phyloP scores from a whole-genome alignment of 2,888 invertebrate genomes.

The Entomobrya multifasciata region DNA sequence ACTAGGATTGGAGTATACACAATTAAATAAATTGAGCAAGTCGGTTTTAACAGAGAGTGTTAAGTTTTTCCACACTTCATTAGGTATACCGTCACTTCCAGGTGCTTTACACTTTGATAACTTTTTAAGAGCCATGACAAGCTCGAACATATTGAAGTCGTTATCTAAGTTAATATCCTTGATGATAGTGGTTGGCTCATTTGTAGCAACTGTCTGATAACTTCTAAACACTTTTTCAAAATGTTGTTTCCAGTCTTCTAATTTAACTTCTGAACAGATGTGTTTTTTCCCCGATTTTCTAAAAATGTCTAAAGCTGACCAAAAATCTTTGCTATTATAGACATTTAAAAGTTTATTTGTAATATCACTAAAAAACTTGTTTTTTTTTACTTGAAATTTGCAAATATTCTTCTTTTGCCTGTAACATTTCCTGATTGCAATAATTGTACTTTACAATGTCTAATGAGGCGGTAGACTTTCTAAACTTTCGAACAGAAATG shows the following conservation, averaged over 20 bases:
- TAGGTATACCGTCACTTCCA: slow-evolving; percentile 62
- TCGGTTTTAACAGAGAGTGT: not conserved
- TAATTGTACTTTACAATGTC: too few species aligned
- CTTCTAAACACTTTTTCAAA: slow-evolving; percentile 35
- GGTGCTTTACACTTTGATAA: slow-evolving; percentile 37
- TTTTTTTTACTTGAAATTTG: too few species aligned
- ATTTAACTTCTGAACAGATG: not conserved
- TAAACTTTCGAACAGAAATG: not conserved
- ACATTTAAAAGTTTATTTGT: not conserved
- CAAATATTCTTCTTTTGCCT: too few species aligned
- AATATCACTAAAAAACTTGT: too few species aligned
- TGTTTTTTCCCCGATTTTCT: not conserved
- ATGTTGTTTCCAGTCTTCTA: not conserved
- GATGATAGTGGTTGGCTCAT: too few species aligned
- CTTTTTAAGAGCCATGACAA: slow-evolving; percentile 12
- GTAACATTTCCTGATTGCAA: too few species aligned
- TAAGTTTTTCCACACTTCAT: slow-evolving; percentile 53
- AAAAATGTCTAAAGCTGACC: slow-evolving; percentile 18
- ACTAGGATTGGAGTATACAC: not conserved
- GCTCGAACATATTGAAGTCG: slow-evolving; percentile 53
- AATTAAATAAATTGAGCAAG: slow-evolving; percentile 30
- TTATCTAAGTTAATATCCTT: not conserved
- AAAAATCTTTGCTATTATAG: slow-evolving; percentile 23
- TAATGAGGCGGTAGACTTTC: not conserved
- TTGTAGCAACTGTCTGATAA: too few species aligned